Conservation (phyloP, 2,888 invertebrate species). For the Augochlorella aurata region DNA sequence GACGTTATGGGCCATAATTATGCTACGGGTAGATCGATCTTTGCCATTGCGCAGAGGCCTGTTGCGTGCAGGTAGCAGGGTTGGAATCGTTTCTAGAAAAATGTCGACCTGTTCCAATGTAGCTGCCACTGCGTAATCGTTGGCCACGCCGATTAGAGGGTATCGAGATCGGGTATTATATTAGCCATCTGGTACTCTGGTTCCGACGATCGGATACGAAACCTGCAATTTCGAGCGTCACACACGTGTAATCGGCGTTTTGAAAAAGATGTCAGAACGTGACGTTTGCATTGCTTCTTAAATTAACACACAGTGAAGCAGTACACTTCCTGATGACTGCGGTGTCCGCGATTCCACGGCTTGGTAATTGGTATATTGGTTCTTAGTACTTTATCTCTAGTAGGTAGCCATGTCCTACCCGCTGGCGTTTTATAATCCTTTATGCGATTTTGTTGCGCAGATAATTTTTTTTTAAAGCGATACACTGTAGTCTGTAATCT, state of each 20-base stretch:
- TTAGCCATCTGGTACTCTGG: conserved; percentile 13
- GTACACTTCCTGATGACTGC: not conserved
- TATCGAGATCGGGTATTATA: conserved; percentile 17
- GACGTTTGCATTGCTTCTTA: not conserved
- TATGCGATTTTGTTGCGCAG: not conserved
- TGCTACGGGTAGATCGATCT: conserved; percentile 28
- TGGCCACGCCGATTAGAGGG: conserved; percentile 14
- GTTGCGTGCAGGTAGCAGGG: conserved; percentile 17
- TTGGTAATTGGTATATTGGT: not conserved
- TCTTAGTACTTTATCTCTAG: not conserved
- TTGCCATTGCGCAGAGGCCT: conserved; percentile 30
- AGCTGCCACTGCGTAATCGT: not conserved
- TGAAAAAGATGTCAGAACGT: conserved; percentile 22
- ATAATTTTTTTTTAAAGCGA: no score
- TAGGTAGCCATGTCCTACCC: not conserved
- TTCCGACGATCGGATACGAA: not conserved
- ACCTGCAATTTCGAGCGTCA: conserved; percentile 25
- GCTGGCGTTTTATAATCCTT: not conserved
- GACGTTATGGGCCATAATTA: conserved; percentile 40
- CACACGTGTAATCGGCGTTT: not conserved
- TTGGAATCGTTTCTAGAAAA: not conserved
- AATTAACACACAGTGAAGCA: not conserved
- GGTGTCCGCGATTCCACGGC: not conserved
- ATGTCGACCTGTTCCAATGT: conserved; percentile 4
- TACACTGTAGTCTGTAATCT: no score